Evolutionary conservation across 2,113 vertebrate species (phyloP).

Genomic region (Cephalopholis sonnerati): DNA sequence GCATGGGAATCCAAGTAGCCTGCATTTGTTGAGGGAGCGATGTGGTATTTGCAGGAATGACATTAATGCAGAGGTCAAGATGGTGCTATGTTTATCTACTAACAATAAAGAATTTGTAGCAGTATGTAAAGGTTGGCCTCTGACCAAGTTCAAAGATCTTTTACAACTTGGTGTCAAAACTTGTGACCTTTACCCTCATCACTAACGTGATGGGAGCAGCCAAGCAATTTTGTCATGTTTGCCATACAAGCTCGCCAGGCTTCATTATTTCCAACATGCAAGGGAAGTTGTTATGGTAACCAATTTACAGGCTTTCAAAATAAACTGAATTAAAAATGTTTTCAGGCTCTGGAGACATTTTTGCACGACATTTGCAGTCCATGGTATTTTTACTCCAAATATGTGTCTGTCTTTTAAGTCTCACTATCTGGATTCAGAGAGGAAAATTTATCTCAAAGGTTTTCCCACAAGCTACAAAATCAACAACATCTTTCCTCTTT

Average conservation of each 20-base stretch:
- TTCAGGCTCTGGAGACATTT: conserved; percentile 8
- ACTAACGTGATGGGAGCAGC: conserved; percentile 11
- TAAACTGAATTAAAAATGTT: conserved; percentile 17
- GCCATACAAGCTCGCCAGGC: not conserved
- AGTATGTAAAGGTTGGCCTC: not conserved
- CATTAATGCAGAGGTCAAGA: conserved; percentile 46
- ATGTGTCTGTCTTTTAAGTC: conserved; percentile 3
- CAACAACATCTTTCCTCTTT: conserved; percentile 33
- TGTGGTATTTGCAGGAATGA: conserved; percentile 62
- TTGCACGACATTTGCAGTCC: not conserved
- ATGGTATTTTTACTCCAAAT: not conserved
- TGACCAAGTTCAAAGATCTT: conserved; percentile 41
- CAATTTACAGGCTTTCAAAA: conserved; percentile 6
- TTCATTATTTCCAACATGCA: conserved; percentile 21
- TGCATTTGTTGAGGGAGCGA: conserved; percentile 39
- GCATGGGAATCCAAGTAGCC: not conserved
- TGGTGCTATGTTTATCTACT: conserved; percentile 51
- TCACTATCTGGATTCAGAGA: conserved; percentile 13
- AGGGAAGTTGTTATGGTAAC: not conserved
- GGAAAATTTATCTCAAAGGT: conserved; percentile 17
- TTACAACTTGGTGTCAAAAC: conserved; percentile 30
- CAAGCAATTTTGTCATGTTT: conserved; percentile 8
- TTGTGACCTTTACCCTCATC: conserved; percentile 30
- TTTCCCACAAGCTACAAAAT: conserved; percentile 2
- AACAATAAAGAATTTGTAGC: conserved; percentile 44